Base-by-base conservation (phyloP, 2,113 vertebrate genomes). In the Eurystomus gularis region DNA sequence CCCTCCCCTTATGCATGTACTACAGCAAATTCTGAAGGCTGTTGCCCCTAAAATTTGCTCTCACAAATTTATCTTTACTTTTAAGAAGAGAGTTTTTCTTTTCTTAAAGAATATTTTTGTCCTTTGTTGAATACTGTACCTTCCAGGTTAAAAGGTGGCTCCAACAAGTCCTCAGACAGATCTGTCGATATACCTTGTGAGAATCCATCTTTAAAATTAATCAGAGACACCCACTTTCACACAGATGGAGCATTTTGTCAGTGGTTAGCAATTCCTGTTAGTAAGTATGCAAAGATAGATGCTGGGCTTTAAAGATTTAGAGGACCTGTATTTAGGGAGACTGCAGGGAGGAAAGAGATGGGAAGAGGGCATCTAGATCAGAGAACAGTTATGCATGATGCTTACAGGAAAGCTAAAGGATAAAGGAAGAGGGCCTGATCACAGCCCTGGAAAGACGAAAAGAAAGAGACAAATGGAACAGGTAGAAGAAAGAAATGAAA, bases 161-260 rank as follows among this genome's bases (percentile, higher is more conserved):
- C 97, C 98, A 97, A 75, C 97, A 97, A 96, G 73, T 98, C 98
- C 97, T 97, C 97, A 98, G 96, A 97, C 92, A 81, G 92, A 97
- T 98, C 98, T 97, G 98, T 96, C 94, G 98, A 97, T 93, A 98
- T 76, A 98, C 97, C 97, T 98, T 98, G 96, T 98, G 97, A 98
- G 97, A 98, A 97, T 98, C 97, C 98, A 97, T 98, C 98, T 98
- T 98, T 98, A 98, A 97, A 97, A 98, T 98, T 98, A 98, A 98
- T 98, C 97, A 98, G 96, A 98, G 97, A 98, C 97, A 98, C 97
- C 97, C 97, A 98, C 97, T 96, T 97, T 98, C 97, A 98, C 98
- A 97, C 96, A 97, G 97, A 93, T 97, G 97, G 97, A 98, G 79
- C 84, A 96, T 97, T 77, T 75, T 88, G 97, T 97, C 97, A 98